A percentile compares a stretch with the other conserved stretches of the same genome.
Evolutionary conservation across 2,113 vertebrate genomes (phyloP).

Genomic region (Pygoscelis adeliae): DNA sequence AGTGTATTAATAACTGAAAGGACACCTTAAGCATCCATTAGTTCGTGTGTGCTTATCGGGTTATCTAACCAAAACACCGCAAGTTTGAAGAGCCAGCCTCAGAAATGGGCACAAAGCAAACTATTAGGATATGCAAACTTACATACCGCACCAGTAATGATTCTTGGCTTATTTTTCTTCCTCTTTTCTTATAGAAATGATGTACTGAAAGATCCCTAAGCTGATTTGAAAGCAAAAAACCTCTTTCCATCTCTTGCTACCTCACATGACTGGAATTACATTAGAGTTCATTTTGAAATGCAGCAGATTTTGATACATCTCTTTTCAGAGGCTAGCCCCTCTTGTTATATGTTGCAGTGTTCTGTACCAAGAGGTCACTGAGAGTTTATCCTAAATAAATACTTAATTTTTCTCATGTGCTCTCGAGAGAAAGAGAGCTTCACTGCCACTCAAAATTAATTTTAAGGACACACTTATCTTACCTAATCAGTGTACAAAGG

Average conservation of each 20-base stretch:
- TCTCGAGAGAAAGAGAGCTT: background rate
- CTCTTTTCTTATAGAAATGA: background rate
- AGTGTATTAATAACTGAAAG: background rate
- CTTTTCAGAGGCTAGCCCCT: background rate
- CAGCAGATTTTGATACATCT: background rate
- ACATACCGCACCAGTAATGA: background rate
- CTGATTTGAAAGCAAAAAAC: background rate
- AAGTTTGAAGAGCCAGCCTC: background rate
- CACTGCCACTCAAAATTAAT: background rate
- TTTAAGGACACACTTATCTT: background rate
- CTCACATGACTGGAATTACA: background rate
- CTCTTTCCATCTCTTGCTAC: background rate
- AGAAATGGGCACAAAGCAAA: background rate
- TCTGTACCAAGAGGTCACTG: background rate
- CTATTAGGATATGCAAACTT: no score
- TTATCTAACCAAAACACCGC: background rate
- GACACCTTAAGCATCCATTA: background rate
- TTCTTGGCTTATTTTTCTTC: background rate
- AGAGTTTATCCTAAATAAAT: background rate
- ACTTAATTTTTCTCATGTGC: background rate
- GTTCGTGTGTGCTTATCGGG: rapidly evolving
- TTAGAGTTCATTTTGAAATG: background rate
- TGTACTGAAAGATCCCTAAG: background rate
- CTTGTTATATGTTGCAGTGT: background rate
- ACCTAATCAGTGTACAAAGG: background rate